phyloP scores from a whole-genome alignment of 2,888 invertebrate species.

The Morinoia aosen region DNA sequence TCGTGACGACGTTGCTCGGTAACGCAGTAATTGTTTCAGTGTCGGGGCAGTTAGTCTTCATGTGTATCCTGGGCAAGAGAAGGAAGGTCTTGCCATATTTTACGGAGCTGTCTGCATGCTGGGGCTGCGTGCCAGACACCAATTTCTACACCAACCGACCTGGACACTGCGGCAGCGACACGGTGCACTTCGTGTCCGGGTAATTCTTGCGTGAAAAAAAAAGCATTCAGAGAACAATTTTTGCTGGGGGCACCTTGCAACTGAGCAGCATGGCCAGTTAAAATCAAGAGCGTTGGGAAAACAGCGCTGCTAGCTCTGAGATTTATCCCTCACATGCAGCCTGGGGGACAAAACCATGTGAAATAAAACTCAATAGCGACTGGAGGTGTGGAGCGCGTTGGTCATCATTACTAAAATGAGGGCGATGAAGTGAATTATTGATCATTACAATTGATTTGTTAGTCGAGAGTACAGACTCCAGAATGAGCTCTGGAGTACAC shows the following conservation, averaged over 20 bases:
- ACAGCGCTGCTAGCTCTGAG: background rate
- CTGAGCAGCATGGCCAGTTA: background rate
- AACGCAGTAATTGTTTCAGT: slow-evolving; percentile 15
- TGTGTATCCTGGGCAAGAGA: slow-evolving; percentile 5
- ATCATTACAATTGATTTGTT: background rate
- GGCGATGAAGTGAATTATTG: background rate
- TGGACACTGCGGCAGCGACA: slow-evolving; percentile 12
- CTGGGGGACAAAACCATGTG: no score
- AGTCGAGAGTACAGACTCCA: background rate
- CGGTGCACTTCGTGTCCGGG: background rate
- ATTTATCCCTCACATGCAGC: background rate
- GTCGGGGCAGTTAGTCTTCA: slow-evolving; percentile 19
- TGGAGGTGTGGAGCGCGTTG: no score
- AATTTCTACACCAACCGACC: slow-evolving; percentile 4
- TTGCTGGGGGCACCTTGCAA: background rate
- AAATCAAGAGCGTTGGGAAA: background rate
- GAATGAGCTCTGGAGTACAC: background rate
- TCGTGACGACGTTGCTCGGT: background rate
- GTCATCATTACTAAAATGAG: background rate
- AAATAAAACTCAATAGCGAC: no score
- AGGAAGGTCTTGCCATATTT: background rate
- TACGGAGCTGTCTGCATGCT: background rate
- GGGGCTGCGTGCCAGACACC: background rate
- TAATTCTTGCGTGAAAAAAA: background rate
- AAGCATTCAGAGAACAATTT: background rate